These are phyloP conservation scores for Apaloderma vittatum DNA, from an alignment of 2,113 vertebrate species.

Conservation along the genomic window DNA sequence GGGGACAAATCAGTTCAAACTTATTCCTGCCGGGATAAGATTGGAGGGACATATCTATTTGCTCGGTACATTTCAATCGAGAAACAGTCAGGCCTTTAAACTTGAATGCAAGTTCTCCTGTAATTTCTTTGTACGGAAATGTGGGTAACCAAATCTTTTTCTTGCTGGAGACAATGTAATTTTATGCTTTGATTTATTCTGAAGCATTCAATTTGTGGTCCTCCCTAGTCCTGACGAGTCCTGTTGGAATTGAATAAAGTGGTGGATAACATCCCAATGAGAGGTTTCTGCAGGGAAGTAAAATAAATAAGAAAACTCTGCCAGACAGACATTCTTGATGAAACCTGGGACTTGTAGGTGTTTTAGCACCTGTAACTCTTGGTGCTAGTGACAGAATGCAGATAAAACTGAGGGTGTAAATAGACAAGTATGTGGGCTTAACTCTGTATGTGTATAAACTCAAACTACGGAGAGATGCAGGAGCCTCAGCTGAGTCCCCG, in stretches of 20 bases:
- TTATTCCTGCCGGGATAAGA: conserved; percentile 4
- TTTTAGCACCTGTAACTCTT: not conserved
- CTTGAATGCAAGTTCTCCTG: not conserved
- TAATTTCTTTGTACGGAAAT: conserved; percentile 50
- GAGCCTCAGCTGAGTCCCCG: not conserved
- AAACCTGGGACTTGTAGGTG: not conserved
- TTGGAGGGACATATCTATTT: not conserved
- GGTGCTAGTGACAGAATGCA: not conserved
- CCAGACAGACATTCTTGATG: not conserved
- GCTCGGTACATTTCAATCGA: conserved; percentile 1
- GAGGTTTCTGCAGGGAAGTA: not conserved
- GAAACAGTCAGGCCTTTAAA: not conserved
- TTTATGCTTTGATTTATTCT: conserved; percentile 64
- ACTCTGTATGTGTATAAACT: not conserved
- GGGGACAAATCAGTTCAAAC: conserved; percentile 27
- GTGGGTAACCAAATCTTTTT: conserved; percentile 46
- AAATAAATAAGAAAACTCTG: not conserved
- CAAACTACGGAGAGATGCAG: not conserved
- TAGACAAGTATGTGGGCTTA: not conserved
- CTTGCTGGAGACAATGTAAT: conserved; percentile 50
- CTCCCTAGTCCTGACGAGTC: not conserved
- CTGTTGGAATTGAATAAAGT: conserved; percentile 33
- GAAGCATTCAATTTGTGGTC: not conserved
- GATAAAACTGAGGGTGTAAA: not conserved
- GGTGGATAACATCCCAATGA: not conserved